Percentiles rank a stretch among this genome's conserved stretches.
These are phyloP conservation scores for Tetramorium alpestre DNA, from an alignment of 1,140 invertebrate species.

Conservation along the genomic window DNA sequence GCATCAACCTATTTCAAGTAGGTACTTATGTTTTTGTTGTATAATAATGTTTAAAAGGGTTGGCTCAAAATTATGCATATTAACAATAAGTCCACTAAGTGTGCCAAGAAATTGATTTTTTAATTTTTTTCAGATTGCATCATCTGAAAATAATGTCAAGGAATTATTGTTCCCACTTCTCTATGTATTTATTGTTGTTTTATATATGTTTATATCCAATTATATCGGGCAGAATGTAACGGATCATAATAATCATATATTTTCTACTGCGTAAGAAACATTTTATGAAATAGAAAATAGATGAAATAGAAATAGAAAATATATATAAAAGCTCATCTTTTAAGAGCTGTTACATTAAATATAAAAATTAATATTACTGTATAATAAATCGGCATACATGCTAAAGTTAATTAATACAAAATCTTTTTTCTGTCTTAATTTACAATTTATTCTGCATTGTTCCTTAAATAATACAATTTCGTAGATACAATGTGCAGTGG, in stretches of 20 bases:
- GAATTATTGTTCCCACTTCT: not conserved
- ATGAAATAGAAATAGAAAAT: no score
- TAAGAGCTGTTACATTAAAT: not conserved
- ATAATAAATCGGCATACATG: not conserved
- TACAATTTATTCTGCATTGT: not conserved
- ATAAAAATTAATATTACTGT: not conserved
- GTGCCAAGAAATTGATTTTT: not conserved
- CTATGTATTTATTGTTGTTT: no score
- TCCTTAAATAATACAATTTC: not conserved
- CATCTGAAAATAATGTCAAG: not conserved
- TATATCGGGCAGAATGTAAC: not conserved
- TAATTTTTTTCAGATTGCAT: not conserved
- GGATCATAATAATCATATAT: not conserved
- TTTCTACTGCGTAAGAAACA: not conserved
- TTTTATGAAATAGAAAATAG: not conserved
- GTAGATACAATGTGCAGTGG: conserved; percentile 14
- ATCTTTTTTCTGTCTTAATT: not conserved
- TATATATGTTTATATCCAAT: not conserved
- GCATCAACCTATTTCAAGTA: not conserved
- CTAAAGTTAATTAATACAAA: not conserved
- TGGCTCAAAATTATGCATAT: no score
- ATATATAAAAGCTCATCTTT: not conserved
- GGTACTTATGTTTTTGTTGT: not conserved
- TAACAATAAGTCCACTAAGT: no score
- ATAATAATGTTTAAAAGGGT: not conserved